phyloP scores from a whole-genome alignment of 2,113 vertebrate genomes.

The Crypturellus undulatus region DNA sequence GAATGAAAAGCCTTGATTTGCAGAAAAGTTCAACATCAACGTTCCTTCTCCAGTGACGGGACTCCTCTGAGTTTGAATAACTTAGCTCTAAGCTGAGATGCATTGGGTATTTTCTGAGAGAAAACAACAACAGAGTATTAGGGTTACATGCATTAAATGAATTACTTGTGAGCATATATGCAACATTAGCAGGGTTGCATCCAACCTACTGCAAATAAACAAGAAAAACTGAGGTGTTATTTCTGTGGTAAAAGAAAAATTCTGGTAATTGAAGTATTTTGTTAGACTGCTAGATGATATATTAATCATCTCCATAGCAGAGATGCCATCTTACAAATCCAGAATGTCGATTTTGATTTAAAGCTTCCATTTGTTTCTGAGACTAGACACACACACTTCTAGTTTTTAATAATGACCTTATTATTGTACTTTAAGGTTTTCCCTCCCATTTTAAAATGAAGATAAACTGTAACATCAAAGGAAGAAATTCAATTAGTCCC shows the following conservation, averaged over 20 bases:
- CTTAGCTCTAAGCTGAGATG: background rate
- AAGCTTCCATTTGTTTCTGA: background rate
- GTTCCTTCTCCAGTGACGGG: background rate
- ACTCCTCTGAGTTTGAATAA: background rate
- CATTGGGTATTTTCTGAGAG: background rate
- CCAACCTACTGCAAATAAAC: background rate
- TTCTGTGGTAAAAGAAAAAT: background rate
- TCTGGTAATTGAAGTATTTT: background rate
- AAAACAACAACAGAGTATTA: background rate
- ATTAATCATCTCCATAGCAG: background rate
- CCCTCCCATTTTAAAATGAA: background rate
- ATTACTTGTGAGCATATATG: accelerated
- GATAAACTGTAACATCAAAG: background rate
- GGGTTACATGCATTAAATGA: background rate
- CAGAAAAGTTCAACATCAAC: background rate
- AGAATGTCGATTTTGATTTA: background rate
- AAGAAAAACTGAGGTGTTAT: background rate
- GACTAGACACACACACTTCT: too few relatives aligned
- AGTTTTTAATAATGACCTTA: too few relatives aligned
- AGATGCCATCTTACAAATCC: background rate
- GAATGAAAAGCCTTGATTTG: background rate
- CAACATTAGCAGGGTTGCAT: background rate
- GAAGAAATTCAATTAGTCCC: background rate
- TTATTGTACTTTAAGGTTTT: background rate
- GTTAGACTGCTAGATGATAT: background rate